Evolutionary conservation across 2,113 vertebrate genomes (phyloP).

Genomic region (Spea multiplicata): DNA sequence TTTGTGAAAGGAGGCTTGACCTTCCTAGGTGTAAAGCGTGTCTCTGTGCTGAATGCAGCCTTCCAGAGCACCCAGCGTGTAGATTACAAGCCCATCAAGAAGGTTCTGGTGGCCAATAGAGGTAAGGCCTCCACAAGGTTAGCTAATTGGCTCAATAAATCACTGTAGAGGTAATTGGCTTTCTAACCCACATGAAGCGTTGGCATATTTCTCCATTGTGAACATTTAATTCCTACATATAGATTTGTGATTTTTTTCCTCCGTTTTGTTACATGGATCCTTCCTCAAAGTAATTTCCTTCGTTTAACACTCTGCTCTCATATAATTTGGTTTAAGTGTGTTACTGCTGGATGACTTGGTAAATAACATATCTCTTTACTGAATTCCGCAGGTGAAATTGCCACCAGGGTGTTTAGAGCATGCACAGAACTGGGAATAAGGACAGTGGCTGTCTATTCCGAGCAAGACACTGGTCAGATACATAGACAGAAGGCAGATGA

Average conservation of each 20-base stretch:
- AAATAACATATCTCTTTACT: neutral
- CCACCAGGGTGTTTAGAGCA: constrained; percentile 87
- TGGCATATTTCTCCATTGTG: no score
- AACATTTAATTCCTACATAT: no score
- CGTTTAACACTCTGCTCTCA: no score
- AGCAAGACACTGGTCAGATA: constrained; percentile 88
- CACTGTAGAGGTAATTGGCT: no score
- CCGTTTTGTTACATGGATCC: no score
- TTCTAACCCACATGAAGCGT: no score
- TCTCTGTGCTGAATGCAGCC: constrained; percentile 58
- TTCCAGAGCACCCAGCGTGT: constrained; percentile 64
- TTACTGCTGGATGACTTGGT: no score
- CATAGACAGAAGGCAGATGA: constrained; percentile 93
- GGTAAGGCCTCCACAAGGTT: constrained; percentile 48
- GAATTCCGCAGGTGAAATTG: constrained; percentile 78
- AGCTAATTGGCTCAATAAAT: no score
- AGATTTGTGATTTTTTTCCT: no score
- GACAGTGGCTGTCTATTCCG: constrained; percentile 63
- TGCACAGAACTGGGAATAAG: constrained; percentile 89
- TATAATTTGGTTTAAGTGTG: no score
- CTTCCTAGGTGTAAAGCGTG: constrained; percentile 65
- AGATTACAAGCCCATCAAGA: constrained; percentile 84
- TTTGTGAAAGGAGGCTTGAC: constrained; percentile 62
- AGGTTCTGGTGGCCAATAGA: constrained; percentile 88
- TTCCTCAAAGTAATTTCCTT: no score